Evolutionary conservation across 2,113 vertebrate species (phyloP).

Genomic region (Chinchilla lanigera): DNA sequence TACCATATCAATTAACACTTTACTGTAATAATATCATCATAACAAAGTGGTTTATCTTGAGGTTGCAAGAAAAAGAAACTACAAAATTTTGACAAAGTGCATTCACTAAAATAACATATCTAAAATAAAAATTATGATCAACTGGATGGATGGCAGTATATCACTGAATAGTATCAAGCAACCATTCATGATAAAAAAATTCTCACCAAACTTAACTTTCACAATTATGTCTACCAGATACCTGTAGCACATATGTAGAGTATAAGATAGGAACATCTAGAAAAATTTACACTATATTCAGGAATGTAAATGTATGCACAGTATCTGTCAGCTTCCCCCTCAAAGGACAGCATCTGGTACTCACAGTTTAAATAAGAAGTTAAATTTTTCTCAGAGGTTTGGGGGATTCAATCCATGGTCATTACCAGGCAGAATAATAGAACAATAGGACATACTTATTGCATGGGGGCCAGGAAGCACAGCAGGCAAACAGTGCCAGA

Average conservation of each 20-base stretch:
- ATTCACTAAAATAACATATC: slow-evolving; percentile 12
- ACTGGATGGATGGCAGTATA: background rate
- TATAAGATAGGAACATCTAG: slow-evolving; percentile 1
- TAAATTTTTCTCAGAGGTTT: background rate
- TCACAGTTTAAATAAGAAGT: background rate
- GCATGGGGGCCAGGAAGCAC: background rate
- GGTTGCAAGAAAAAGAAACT: background rate
- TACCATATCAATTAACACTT: background rate
- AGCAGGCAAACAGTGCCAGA: background rate
- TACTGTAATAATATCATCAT: slow-evolving; percentile 14
- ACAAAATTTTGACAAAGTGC: slow-evolving; percentile 12
- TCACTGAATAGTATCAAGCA: background rate
- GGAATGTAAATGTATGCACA: background rate
- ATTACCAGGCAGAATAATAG: background rate
- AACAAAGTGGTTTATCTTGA: slow-evolving; percentile 26
- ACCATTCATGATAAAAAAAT: background rate
- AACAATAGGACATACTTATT: background rate
- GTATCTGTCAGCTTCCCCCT: background rate
- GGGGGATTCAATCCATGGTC: background rate
- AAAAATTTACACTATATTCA: slow-evolving; percentile 38
- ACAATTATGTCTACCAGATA: background rate
- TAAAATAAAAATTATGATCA: slow-evolving; percentile 18
- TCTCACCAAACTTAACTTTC: background rate
- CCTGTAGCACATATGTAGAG: background rate
- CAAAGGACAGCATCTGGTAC: background rate